Evolutionary conservation across 2,113 vertebrate genomes (phyloP), one percentile per base, ranked within the genome.

Genomic region (Archocentrus centrarchus): DNA sequence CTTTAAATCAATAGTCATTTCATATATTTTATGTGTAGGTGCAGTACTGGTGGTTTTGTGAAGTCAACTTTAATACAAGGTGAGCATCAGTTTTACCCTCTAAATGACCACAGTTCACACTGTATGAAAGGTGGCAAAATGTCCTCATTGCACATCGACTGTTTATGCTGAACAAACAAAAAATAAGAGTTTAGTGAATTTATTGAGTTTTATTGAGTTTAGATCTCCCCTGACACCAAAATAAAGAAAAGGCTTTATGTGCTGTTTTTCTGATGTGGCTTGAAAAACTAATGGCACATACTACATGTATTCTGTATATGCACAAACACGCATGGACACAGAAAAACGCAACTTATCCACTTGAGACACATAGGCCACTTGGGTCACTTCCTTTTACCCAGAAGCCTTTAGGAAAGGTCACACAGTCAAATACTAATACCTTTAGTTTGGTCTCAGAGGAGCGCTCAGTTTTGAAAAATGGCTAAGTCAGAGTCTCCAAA

Each of bases 381-480:
- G 64, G 92, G 93, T 95, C 90, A 94, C 88, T 88, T 88, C 85
- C 90, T 93, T 81, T 85, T 89, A 92, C 93, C 93, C 93, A 94
- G 86, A 91, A 93, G 88, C 86, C 92, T 91, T 89, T 93, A 79
- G 85, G 86, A 93, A 93, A 94, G 93, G 92, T 94, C 68, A 24
- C 0, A 27, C 53, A 90, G 93, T 94, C 93, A 93, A 91, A 91
- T 89, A 91, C 92, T 94, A 94, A 95, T 95, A 93, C 87, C 89
- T 95, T 95, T 93, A 93, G 88, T 78, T 81, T 81, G 77, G 90
- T 93, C 94, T 94, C 94, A 79, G 85, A 91, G 91, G 91, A 89
- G 80, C 1, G 32, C 41, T 81, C 57, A 6, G 50, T 88, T 90
- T 85, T 90, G 82, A 91, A 87, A 92, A 93, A 85, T 37, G 20